Percentiles rank a stretch among this genome's conserved stretches.
These are phyloP conservation scores for Callyntrura guangdongensis DNA, from an alignment of 2,888 invertebrate species.

Conservation along the genomic window DNA sequence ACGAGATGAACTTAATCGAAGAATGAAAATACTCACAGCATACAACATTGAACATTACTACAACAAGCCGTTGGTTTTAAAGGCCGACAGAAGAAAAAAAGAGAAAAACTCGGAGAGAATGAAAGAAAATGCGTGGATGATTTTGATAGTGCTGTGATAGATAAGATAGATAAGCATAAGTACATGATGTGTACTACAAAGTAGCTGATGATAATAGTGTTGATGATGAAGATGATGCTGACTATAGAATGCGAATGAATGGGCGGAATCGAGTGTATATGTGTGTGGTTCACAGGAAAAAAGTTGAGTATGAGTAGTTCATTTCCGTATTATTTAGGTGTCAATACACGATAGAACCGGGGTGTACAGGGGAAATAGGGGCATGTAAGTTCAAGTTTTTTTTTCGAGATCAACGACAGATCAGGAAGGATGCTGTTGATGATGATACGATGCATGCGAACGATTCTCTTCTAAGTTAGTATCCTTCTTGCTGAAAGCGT, in stretches of 20 bases:
- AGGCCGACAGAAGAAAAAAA: constrained; percentile 21
- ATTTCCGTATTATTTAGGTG: constrained; percentile 57
- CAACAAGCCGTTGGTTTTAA: constrained; percentile 29
- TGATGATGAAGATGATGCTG: no score
- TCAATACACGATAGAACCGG: constrained; percentile 39
- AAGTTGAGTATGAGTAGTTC: constrained; percentile 49
- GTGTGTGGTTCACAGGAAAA: constrained; percentile 5
- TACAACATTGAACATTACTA: neutral
- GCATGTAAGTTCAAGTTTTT: constrained; percentile 67
- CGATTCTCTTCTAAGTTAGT: constrained; percentile 17
- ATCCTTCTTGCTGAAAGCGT: neutral
- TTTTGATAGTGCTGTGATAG: constrained; percentile 18
- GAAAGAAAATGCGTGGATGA: constrained; percentile 1
- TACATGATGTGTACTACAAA: constrained; percentile 33
- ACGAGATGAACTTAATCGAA: constrained; percentile 7
- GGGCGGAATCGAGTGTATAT: constrained; percentile 17
- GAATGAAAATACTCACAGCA: neutral
- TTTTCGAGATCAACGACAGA: constrained; percentile 74
- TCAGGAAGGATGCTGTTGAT: constrained; percentile 74
- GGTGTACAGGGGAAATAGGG: constrained; percentile 30
- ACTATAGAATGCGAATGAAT: constrained; percentile 24
- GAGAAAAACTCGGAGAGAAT: neutral
- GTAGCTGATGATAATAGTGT: neutral
- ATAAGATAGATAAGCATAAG: constrained; percentile 20
- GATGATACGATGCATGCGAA: constrained; percentile 56